Conservation (phyloP, 2,888 invertebrate species). For the Blastobasis lacticolella region DNA sequence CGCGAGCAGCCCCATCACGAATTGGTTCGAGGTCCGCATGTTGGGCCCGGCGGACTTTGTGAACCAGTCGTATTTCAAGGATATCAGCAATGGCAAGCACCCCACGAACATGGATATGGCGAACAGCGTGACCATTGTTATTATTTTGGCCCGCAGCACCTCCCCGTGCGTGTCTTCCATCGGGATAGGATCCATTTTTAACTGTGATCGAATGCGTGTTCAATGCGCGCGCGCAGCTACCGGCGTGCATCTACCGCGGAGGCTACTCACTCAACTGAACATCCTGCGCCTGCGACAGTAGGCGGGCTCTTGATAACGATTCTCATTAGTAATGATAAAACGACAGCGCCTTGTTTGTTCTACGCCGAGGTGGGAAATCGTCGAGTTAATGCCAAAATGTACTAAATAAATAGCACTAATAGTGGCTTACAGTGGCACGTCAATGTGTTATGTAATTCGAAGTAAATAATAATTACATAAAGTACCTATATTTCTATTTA, state of each 20-base stretch:
- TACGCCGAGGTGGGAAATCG: constrained; percentile 19
- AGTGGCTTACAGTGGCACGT: too few species aligned
- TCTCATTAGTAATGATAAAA: constrained; percentile 59
- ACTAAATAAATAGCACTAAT: too few species aligned
- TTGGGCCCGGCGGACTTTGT: constrained; percentile 48
- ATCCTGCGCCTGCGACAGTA: constrained; percentile 38
- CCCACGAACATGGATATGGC: constrained; percentile 84
- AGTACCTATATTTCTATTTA: too few species aligned
- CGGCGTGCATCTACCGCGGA: constrained; percentile 13
- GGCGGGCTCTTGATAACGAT: constrained; percentile 56
- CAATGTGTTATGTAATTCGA: too few species aligned
- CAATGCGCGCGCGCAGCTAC: constrained; percentile 7
- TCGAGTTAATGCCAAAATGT: too few species aligned
- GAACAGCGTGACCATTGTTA: constrained; percentile 86
- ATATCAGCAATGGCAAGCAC: constrained; percentile 81
- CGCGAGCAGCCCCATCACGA: constrained; percentile 79
- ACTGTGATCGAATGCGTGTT: background rate
- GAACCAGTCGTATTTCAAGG: constrained; percentile 78
- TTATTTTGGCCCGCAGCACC: constrained; percentile 81
- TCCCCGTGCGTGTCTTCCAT: constrained; percentile 16
- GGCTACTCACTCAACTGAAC: constrained; percentile 39
- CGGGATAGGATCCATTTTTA: background rate
- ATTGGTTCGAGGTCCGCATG: constrained; percentile 61
- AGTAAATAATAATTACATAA: too few species aligned
- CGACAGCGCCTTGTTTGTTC: constrained; percentile 38